A percentile compares a stretch with the other conserved stretches of the same genome.
These are phyloP conservation scores for Argyrosomus japonicus DNA, from an alignment of 2,113 vertebrate species.

Conservation along the genomic window DNA sequence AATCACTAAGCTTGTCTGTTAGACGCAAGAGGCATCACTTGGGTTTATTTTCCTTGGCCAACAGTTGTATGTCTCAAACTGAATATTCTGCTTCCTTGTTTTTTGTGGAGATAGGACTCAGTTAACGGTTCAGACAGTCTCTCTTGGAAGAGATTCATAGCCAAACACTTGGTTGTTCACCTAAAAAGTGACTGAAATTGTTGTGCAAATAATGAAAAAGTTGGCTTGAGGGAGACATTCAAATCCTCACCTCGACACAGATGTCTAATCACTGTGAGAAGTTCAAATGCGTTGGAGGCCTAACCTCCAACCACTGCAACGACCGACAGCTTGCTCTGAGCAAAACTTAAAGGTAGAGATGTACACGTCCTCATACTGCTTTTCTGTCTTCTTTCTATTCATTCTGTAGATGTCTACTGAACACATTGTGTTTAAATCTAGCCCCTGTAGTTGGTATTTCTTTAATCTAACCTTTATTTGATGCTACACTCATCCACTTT, in stretches of 20 bases:
- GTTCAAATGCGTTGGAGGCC: background rate
- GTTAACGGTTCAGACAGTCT: too few species aligned
- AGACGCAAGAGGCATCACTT: too few species aligned
- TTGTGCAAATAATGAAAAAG: too few species aligned
- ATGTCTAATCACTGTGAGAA: background rate
- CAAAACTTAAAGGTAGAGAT: background rate
- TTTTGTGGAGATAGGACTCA: too few species aligned
- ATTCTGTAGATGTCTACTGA: background rate
- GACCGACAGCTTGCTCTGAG: background rate
- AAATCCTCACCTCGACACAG: background rate
- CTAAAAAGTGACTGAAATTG: too few species aligned
- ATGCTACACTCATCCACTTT: background rate
- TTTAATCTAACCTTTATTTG: conserved; percentile 3
- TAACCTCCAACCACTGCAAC: background rate
- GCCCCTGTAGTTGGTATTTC: background rate
- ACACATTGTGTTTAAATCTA: background rate
- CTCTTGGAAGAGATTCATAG: too few species aligned
- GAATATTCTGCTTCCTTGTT: too few species aligned
- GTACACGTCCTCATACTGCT: too few species aligned
- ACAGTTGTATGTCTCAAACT: too few species aligned
- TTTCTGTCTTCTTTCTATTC: background rate
- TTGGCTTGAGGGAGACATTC: background rate
- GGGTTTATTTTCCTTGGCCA: too few species aligned
- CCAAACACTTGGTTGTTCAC: too few species aligned
- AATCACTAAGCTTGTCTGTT: too few species aligned